Evolutionary conservation across 2,113 vertebrate species (phyloP).

Genomic region (Phaethornis superciliosus): DNA sequence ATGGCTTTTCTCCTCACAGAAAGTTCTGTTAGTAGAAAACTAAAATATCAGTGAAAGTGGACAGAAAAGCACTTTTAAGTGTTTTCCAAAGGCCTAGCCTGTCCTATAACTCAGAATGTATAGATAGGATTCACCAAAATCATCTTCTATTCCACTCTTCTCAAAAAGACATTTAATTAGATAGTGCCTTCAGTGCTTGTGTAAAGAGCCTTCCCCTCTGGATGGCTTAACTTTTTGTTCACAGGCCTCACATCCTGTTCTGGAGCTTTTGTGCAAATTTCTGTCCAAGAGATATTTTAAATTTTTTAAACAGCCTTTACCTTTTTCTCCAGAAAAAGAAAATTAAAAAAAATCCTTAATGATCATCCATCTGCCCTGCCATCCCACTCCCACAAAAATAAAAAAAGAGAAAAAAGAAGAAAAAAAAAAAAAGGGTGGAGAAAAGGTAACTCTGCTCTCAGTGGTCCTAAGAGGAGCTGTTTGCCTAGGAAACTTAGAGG

Average conservation of each 20-base stretch:
- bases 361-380: background rate
- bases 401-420: too few relatives aligned
- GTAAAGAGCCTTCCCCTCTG: rapidly evolving
- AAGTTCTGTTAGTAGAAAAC: background rate
- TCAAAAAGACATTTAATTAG: background rate
- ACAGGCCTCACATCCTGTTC: background rate
- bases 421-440: too few relatives aligned
- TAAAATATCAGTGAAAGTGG: background rate
- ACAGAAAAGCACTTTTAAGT: background rate
- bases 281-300: background rate
- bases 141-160: background rate
- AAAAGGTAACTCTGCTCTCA: background rate
- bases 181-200: background rate
- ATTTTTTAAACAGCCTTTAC: background rate
- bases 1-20: background rate
- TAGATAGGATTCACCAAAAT: background rate
- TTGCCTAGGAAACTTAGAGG: background rate
- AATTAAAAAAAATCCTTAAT: background rate
- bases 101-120: background rate
- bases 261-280: background rate
- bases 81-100: background rate
- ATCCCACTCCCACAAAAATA: background rate
- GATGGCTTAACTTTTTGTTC: background rate
- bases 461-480: background rate
- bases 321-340: background rate